phyloP scores from a whole-genome alignment of 2,797 vertebrate species.

The Nannoperca obscura region DNA sequence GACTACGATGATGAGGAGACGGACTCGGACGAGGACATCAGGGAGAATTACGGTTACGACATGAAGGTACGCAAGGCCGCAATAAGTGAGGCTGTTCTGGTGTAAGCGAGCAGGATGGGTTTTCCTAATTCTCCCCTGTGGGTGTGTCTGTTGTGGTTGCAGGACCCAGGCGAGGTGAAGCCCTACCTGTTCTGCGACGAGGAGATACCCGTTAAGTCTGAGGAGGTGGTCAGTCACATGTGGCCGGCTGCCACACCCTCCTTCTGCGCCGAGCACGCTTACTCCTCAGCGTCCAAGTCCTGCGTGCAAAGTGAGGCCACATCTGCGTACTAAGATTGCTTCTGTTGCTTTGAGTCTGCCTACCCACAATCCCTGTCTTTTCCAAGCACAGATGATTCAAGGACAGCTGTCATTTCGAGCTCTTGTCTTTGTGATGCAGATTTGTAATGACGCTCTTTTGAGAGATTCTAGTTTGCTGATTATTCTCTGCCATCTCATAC shows the following conservation, averaged over 20 bases:
- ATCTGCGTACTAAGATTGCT: not conserved
- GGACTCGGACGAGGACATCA: slow-evolving; percentile 97
- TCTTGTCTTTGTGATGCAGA: not conserved
- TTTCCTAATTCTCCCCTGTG: not conserved
- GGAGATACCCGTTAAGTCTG: slow-evolving; percentile 98
- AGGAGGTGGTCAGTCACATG: slow-evolving; percentile 99
- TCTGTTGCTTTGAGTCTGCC: not conserved
- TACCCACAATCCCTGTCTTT: not conserved
- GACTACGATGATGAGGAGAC: slow-evolving; percentile 99
- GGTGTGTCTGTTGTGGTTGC: not conserved
- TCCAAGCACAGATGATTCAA: not conserved
- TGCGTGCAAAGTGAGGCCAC: slow-evolving; percentile 92
- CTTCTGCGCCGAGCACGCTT: slow-evolving; percentile 97
- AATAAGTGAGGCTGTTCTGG: accelerated
- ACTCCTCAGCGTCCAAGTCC: slow-evolving; percentile 98
- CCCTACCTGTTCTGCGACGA: slow-evolving; percentile 98
- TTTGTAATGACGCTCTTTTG: not conserved
- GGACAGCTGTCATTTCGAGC: not conserved
- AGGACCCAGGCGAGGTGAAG: slow-evolving; percentile 96
- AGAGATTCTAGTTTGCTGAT: not conserved
- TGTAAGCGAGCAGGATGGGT: accelerated
- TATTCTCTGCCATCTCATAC: not conserved
- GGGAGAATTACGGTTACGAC: slow-evolving; percentile 96
- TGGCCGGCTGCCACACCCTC: slow-evolving; percentile 93
- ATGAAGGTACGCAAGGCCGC: slow-evolving; percentile 86